Percentiles rank a stretch among this genome's conserved stretches.
phyloP scores from a whole-genome alignment of 2,888 invertebrate species.

The Rotaria macrura region DNA sequence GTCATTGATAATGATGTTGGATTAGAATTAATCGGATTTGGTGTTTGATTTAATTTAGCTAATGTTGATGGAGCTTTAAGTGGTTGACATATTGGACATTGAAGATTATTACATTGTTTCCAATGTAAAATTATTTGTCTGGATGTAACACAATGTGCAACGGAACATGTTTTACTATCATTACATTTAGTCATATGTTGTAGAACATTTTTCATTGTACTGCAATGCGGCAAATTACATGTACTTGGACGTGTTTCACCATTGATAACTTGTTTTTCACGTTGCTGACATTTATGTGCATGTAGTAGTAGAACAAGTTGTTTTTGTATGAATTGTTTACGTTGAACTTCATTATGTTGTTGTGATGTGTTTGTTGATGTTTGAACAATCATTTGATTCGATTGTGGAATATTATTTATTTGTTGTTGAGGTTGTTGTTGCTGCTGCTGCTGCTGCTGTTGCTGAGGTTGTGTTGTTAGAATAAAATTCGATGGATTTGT shows the following conservation, averaged over 20 bases:
- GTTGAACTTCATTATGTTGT: conserved; percentile 5
- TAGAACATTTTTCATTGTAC: conserved; percentile 95
- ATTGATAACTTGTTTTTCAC: conserved; percentile 45
- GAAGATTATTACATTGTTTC: conserved; percentile 87
- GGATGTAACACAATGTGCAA: conserved; percentile 94
- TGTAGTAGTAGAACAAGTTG: conserved; percentile 88
- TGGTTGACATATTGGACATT: conserved; percentile 95
- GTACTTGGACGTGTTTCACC: conserved; percentile 46
- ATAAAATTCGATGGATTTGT: not conserved
- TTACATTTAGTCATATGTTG: conserved; percentile 95
- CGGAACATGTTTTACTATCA: conserved; percentile 60
- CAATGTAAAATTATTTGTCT: conserved; percentile 96
- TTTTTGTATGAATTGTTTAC: conserved; percentile 82
- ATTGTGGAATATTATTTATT: not conserved
- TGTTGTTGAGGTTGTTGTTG: too few species aligned
- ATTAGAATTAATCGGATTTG: not conserved
- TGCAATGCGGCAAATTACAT: conserved; percentile 90
- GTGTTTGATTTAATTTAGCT: conserved; percentile 52
- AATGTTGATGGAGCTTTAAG: conserved; percentile 61
- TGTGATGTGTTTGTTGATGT: not conserved
- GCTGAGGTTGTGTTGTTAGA: not conserved
- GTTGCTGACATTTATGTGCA: conserved; percentile 93
- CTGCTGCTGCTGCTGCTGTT: not conserved
- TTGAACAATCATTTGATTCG: not conserved
- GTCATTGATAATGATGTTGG: conserved; percentile 34